A percentile compares a stretch with the other conserved stretches of the same genome.
Evolutionary conservation across 2,888 invertebrate species (phyloP).

Genomic region (Nemoura dubitans): DNA sequence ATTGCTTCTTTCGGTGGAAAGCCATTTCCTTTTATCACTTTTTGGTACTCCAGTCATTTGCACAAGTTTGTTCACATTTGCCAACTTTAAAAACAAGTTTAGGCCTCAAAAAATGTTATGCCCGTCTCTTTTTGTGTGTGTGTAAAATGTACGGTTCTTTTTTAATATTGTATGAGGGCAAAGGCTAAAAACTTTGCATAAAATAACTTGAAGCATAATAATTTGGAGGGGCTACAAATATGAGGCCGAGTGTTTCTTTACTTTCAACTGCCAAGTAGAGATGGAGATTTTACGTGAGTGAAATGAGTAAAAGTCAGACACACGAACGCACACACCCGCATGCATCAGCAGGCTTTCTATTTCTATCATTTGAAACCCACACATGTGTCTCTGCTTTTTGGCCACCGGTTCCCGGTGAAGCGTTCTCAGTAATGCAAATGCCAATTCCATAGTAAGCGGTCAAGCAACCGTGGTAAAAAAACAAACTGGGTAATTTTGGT

Average conservation of each 20-base stretch:
- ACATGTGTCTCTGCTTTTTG: no score
- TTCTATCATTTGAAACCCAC: no score
- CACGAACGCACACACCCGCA: no score
- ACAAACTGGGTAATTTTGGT: no score
- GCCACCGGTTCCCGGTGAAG: no score
- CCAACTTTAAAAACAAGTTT: conserved; percentile 37
- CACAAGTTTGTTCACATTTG: conserved; percentile 36
- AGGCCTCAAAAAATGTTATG: conserved; percentile 16
- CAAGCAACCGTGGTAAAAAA: no score
- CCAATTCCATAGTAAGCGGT: no score
- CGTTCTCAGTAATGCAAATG: no score
- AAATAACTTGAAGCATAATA: conserved; percentile 12
- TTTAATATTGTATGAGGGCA: background rate
- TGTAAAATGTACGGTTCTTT: background rate
- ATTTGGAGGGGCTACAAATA: background rate
- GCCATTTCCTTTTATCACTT: conserved; percentile 42
- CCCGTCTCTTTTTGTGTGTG: background rate
- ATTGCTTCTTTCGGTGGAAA: conserved; percentile 38
- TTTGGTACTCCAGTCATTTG: conserved; percentile 40
- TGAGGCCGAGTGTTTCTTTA: background rate
- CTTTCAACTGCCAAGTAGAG: background rate
- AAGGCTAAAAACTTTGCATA: background rate
- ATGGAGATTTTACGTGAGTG: background rate
- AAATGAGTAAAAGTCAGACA: background rate
- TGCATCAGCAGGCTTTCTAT: no score